Percentiles rank a stretch among this genome's conserved stretches.
phyloP scores from a whole-genome alignment of 92 coral and sea anemone genomes.

The Scolanthus callimorphus region DNA sequence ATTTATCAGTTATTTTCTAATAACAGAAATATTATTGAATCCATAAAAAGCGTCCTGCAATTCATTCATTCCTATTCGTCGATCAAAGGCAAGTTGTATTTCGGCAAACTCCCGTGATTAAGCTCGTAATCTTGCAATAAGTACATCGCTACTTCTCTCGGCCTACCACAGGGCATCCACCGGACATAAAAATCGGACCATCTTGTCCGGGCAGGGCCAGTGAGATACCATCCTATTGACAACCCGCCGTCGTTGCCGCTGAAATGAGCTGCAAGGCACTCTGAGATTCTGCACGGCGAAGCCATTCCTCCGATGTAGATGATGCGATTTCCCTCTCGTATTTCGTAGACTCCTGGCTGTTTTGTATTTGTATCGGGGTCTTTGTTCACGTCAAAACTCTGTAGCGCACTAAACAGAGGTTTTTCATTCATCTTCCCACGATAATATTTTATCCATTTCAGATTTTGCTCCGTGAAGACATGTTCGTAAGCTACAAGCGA shows the following conservation, averaged over 20 bases:
- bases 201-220: conserved; percentile 71
- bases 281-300: conserved; percentile 60
- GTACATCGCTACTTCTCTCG: conserved; percentile 75
- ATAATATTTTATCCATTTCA: conserved; percentile 45
- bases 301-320: conserved; percentile 89
- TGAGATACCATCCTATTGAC: conserved; percentile 68
- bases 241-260: conserved; percentile 90
- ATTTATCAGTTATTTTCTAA: too few relatives aligned
- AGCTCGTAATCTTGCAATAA: conserved; percentile 70
- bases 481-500: conserved; percentile 69
- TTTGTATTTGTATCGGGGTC: conserved; percentile 36
- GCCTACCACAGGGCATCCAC: conserved; percentile 71
- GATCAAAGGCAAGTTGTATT: conserved; percentile 64
- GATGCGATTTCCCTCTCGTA: conserved; percentile 54
- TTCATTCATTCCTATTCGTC: too few relatives aligned
- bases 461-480: conserved; percentile 52
- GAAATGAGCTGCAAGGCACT: conserved; percentile 78
- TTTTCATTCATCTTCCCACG: conserved; percentile 71
- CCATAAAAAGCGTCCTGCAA: too few relatives aligned
- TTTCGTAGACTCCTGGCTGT: conserved; percentile 87
- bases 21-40: too few relatives aligned
- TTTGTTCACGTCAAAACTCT: conserved; percentile 62
- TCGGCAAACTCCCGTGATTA: conserved; percentile 58
- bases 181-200: conserved; percentile 82
- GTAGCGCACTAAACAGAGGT: conserved; percentile 60